Conservation (phyloP, 2,888 invertebrate species). For the Habroteleia sp. region DNA sequence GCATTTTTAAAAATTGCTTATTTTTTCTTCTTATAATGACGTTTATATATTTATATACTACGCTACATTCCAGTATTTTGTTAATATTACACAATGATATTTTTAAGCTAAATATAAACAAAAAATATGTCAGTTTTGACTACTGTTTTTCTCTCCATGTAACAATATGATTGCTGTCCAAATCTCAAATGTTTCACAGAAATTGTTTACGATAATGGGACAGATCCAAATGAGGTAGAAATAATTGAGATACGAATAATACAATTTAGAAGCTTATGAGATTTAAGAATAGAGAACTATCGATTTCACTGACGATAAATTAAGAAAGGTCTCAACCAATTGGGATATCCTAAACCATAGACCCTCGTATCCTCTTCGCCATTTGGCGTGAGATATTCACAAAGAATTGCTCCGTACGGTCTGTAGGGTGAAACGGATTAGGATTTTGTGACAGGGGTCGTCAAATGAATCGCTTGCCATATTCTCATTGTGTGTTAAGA, state of each 20-base stretch:
- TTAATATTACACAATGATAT: no score
- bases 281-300: conserved; percentile 34
- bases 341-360: conserved; percentile 16
- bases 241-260: conserved; percentile 38
- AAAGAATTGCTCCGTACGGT: conserved; percentile 29
- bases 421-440: conserved; percentile 40
- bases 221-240: conserved; percentile 5
- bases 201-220: no score
- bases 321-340: conserved; percentile 37
- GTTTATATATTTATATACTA: no score
- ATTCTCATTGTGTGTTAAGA: conserved; percentile 43
- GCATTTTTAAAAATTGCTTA: no score
- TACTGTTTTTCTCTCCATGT: no score
- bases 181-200: no score
- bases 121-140: no score
- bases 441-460: conserved; percentile 34
- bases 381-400: conserved; percentile 48
- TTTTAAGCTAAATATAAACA: no score
- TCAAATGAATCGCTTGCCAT: conserved; percentile 47
- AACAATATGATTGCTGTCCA: no score
- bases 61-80: no score
- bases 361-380: conserved; percentile 27
- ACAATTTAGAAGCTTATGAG: conserved; percentile 44
- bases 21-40: no score
- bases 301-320: conserved; percentile 47